Percentiles rank a stretch among this genome's conserved stretches.
These are phyloP conservation scores for Aspidapion aeneum DNA, from an alignment of 2,888 invertebrate genomes.

Conservation along the genomic window DNA sequence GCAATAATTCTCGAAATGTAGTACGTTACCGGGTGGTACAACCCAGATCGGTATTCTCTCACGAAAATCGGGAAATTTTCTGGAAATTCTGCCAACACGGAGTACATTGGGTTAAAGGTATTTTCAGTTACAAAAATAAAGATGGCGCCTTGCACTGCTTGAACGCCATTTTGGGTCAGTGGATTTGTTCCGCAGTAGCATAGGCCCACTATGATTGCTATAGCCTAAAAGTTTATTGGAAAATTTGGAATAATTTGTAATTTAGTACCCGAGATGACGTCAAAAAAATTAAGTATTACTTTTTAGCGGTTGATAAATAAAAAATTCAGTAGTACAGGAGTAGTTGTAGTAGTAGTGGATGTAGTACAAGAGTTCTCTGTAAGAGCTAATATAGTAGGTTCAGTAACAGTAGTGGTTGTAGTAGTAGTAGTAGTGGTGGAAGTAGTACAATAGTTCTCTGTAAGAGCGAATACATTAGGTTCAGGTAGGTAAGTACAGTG, in stretches of 20 bases:
- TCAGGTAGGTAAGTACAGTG: too few species aligned
- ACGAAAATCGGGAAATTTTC: constrained; percentile 75
- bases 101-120: constrained; percentile 89
- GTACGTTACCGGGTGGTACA: constrained; percentile 77
- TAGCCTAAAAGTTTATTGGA: constrained; percentile 52
- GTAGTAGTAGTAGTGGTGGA: too few species aligned
- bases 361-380: too few species aligned
- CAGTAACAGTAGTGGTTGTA: too few species aligned
- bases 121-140: constrained; percentile 88
- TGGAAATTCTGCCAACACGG: constrained; percentile 81
- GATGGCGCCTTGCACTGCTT: constrained; percentile 82
- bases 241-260: too few species aligned
- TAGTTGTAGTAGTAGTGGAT: too few species aligned
- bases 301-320: too few species aligned
- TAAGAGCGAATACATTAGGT: too few species aligned
- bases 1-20: constrained; percentile 77
- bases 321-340: too few species aligned
- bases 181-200: constrained; percentile 76
- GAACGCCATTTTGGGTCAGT: constrained; percentile 76
- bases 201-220: constrained; percentile 76
- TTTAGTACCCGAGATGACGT: background rate
- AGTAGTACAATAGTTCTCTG: too few species aligned
- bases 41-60: constrained; percentile 76
- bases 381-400: too few species aligned
- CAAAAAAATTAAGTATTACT: background rate